A percentile compares a stretch with the other conserved stretches of the same genome.
phyloP scores from a whole-genome alignment of 2,888 invertebrate genomes.

The Diadromus collaris region DNA sequence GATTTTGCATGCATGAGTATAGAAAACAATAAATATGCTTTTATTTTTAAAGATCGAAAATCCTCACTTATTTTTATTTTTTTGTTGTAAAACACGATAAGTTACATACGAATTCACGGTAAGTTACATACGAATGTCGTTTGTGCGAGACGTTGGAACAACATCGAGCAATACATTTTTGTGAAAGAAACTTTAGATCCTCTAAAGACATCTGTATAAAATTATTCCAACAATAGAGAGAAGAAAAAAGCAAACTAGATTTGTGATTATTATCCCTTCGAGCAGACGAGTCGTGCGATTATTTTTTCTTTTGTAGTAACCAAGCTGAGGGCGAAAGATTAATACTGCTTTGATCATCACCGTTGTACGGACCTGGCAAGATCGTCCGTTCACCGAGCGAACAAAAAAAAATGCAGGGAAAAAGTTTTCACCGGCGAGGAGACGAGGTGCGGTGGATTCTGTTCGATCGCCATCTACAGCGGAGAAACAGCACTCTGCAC shows the following conservation, averaged over 20 bases:
- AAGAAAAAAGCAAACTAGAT: not conserved
- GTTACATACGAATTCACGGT: not conserved
- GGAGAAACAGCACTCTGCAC: conserved; percentile 47
- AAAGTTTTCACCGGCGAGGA: conserved; percentile 39
- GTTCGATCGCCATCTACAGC: conserved; percentile 49
- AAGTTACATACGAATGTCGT: not conserved
- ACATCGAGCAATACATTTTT: not conserved
- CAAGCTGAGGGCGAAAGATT: conserved; percentile 59
- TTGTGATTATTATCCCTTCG: conserved; percentile 5
- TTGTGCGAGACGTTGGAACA: not conserved
- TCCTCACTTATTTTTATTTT: too few species aligned
- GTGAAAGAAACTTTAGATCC: not conserved
- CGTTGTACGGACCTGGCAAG: conserved; percentile 31
- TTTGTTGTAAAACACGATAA: not conserved
- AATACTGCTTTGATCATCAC: conserved; percentile 62
- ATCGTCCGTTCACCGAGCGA: conserved; percentile 36
- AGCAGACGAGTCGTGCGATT: conserved; percentile 23
- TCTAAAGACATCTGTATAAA: conserved; percentile 6
- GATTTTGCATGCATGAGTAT: too few species aligned
- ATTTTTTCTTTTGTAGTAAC: conserved; percentile 51
- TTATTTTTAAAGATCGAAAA: too few species aligned
- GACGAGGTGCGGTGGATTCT: conserved; percentile 27
- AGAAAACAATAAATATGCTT: too few species aligned
- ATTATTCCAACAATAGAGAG: conserved; percentile 42
- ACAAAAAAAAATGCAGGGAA: conserved; percentile 1